Conservation (phyloP, 2,797 vertebrate species). For the Bradypus variegatus region DNA sequence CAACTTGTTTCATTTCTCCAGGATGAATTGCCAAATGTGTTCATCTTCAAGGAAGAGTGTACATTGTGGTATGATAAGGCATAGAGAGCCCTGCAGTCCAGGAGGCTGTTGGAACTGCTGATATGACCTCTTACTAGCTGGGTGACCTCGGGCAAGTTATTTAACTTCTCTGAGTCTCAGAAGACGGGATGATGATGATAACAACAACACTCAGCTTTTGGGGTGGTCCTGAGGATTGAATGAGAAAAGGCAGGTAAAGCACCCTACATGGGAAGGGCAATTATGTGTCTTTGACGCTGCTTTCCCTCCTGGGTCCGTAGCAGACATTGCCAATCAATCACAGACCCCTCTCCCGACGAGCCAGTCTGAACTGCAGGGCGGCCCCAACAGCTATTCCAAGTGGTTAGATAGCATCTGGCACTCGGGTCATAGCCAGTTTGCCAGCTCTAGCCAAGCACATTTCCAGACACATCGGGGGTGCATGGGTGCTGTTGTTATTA, state of each 20-base stretch:
- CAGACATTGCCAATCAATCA: conserved; percentile 5
- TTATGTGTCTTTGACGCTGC: fast-evolving
- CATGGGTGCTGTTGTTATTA: background rate
- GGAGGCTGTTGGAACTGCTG: background rate
- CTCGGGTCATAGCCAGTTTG: background rate
- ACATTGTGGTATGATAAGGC: background rate
- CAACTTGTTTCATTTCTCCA: background rate
- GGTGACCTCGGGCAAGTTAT: background rate
- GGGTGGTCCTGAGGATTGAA: background rate
- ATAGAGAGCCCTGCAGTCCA: fast-evolving
- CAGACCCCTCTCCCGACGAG: background rate
- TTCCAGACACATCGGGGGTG: background rate
- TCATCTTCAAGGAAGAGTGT: background rate
- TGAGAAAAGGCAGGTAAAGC: background rate
- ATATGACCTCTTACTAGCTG: background rate
- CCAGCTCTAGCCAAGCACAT: background rate
- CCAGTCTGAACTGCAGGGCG: background rate
- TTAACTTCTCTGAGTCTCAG: background rate
- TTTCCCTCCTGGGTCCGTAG: background rate
- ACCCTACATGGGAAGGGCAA: background rate
- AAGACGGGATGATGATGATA: background rate
- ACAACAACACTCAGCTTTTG: background rate
- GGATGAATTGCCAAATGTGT: background rate
- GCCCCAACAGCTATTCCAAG: background rate
- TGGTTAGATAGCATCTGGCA: background rate